Conservation (phyloP, 2,888 invertebrate genomes). For the Hetaerina titia region DNA sequence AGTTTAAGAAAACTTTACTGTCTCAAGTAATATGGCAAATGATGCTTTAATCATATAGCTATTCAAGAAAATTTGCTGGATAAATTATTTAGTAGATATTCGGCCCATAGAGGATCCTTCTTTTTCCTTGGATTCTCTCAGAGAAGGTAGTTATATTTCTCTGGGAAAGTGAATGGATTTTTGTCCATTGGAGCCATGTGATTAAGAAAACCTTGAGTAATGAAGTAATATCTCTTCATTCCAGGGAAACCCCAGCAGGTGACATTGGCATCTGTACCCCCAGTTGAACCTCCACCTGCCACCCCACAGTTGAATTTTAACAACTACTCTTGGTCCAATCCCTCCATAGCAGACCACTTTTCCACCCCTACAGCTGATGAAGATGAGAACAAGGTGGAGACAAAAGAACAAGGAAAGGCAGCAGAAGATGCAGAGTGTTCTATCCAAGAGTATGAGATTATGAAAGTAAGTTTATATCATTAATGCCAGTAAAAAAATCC, state of each 20-base stretch:
- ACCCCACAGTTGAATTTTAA: background rate
- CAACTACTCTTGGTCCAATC: slow-evolving; percentile 18
- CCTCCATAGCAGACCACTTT: background rate
- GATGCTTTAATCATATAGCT: too few relatives aligned
- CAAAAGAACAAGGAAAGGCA: slow-evolving; percentile 68
- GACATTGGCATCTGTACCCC: background rate
- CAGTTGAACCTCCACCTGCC: slow-evolving; percentile 14
- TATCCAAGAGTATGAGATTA: slow-evolving; percentile 85
- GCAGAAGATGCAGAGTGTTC: slow-evolving; percentile 77
- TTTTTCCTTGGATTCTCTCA: too few relatives aligned
- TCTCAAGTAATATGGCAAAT: too few relatives aligned
- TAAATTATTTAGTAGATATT: too few relatives aligned
- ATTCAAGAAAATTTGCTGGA: too few relatives aligned
- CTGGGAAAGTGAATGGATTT: too few relatives aligned
- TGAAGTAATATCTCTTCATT: background rate
- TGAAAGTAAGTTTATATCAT: slow-evolving; percentile 79
- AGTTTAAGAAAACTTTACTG: too few relatives aligned
- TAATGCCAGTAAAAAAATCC: too few relatives aligned
- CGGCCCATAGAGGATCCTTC: too few relatives aligned
- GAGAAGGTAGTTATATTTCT: too few relatives aligned
- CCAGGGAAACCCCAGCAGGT: slow-evolving; percentile 19
- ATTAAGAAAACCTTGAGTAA: background rate
- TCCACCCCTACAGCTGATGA: slow-evolving; percentile 30
- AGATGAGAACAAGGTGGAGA: slow-evolving; percentile 12
- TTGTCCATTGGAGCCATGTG: too few relatives aligned